These are phyloP conservation scores for Channa argus DNA, from an alignment of 2,113 vertebrate species.

Conservation along the genomic window DNA sequence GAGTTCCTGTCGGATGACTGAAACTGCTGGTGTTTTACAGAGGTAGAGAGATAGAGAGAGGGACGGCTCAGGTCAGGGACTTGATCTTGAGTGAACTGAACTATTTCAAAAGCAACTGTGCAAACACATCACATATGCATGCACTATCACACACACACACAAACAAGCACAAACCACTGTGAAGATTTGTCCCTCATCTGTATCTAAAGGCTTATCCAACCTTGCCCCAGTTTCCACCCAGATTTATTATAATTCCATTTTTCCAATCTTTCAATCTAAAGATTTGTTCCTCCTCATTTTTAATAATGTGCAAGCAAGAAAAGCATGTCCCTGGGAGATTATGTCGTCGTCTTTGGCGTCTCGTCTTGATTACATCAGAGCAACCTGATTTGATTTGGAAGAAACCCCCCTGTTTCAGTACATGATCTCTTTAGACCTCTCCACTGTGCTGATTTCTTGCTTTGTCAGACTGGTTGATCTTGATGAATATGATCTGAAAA, in stretches of 20 bases:
- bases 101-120: slow-evolving; percentile 61
- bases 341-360: slow-evolving; percentile 74
- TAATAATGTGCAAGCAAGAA: slow-evolving; percentile 75
- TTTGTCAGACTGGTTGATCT: slow-evolving; percentile 78
- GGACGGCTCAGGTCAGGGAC: slow-evolving; percentile 51
- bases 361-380: slow-evolving; percentile 83
- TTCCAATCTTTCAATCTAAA: slow-evolving; percentile 83
- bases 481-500: slow-evolving; percentile 81
- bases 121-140: slow-evolving; percentile 35
- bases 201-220: slow-evolving; percentile 79
- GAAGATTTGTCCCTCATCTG: slow-evolving; percentile 80
- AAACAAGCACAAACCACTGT: slow-evolving; percentile 37
- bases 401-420: slow-evolving; percentile 67
- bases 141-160: background rate
- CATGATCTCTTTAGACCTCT: slow-evolving; percentile 69
- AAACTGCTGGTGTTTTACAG: slow-evolving; percentile 6
- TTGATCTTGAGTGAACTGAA: slow-evolving; percentile 68
- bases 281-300: slow-evolving; percentile 81
- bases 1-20: slow-evolving; percentile 6
- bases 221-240: slow-evolving; percentile 76
- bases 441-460: slow-evolving; percentile 71
- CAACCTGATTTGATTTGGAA: slow-evolving; percentile 81
- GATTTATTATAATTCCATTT: slow-evolving; percentile 84
- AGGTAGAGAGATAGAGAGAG: slow-evolving; percentile 31
- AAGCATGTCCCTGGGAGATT: slow-evolving; percentile 78